Evolutionary conservation across 2,113 vertebrate genomes (phyloP).

Genomic region (Gorilla gorilla): DNA sequence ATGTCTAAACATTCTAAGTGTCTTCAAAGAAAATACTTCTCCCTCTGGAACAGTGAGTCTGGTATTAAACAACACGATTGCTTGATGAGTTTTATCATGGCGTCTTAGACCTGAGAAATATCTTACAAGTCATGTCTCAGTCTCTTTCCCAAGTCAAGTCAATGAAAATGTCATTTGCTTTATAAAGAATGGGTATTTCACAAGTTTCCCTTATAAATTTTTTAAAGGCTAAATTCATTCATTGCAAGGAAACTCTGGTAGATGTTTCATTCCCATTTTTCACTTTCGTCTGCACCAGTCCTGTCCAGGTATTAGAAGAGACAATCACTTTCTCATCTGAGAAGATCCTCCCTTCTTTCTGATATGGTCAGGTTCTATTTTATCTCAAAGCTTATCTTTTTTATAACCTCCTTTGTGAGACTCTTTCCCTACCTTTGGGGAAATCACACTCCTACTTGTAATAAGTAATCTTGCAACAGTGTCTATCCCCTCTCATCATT

Average conservation of each 20-base stretch:
- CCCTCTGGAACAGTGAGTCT: background rate
- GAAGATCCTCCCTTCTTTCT: background rate
- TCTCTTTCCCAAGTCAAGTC: background rate
- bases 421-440: background rate
- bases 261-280: background rate
- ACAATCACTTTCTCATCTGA: background rate
- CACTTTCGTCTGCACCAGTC: background rate
- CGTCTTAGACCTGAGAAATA: background rate
- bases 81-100: background rate
- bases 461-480: background rate
- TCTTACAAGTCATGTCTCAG: background rate
- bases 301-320: background rate
- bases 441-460: background rate
- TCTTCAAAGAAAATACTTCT: slow-evolving; percentile 53
- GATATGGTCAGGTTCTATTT: background rate
- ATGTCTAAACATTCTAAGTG: slow-evolving; percentile 45
- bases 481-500: background rate
- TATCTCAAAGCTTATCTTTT: background rate
- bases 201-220: background rate
- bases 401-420: background rate
- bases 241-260: background rate
- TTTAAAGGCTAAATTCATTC: background rate
- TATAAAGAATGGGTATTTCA: background rate
- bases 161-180: background rate
- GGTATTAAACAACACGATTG: background rate